Evolutionary conservation across 2,797 vertebrate species (phyloP).

Genomic region (Paguma larvata): DNA sequence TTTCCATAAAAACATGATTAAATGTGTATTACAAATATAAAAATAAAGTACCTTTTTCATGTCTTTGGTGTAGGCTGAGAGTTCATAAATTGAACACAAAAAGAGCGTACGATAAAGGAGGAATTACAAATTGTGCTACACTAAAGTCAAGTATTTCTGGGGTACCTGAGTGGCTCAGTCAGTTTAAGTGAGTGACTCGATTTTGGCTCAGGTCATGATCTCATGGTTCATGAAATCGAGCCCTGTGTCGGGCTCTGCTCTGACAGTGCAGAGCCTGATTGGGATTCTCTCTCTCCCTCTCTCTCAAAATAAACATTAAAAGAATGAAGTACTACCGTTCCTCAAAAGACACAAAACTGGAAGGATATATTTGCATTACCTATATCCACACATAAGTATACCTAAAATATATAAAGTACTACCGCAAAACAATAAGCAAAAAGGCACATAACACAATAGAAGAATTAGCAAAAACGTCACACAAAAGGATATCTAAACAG

Average conservation of each 20-base stretch:
- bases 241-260: no score
- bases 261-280: no score
- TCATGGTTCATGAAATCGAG: no score
- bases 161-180: no score
- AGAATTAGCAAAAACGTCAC: not conserved
- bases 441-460: not conserved
- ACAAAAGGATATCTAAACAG: not conserved
- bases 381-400: not conserved
- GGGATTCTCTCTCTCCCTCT: no score
- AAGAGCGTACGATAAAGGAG: not conserved
- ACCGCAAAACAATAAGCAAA: not conserved
- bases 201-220: no score
- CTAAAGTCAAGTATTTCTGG: not conserved
- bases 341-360: not conserved
- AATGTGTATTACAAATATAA: not conserved
- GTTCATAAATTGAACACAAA: not conserved
- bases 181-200: no score
- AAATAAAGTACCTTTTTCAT: not conserved
- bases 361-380: not conserved
- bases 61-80: not conserved
- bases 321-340: not conserved
- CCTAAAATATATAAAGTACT: not conserved
- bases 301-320: no score
- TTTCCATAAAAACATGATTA: not conserved
- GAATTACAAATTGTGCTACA: not conserved